Conservation (phyloP, 2,888 invertebrate species). For the Lithodes maja region DNA sequence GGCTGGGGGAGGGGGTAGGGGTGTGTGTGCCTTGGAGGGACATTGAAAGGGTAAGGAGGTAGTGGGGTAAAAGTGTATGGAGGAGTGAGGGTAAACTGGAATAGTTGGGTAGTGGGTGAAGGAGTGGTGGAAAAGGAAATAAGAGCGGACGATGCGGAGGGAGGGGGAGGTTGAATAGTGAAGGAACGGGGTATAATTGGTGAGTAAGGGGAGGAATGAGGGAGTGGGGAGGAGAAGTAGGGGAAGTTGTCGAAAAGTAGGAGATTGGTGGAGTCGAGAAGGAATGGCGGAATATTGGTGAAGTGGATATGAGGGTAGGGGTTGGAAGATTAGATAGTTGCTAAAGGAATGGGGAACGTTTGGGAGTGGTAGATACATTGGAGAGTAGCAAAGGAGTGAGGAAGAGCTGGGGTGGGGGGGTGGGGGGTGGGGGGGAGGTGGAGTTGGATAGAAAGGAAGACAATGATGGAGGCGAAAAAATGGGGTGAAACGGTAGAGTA, state of each 20-base stretch:
- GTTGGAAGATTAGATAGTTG: not conserved
- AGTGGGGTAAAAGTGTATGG: too few relatives aligned
- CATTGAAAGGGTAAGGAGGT: too few relatives aligned
- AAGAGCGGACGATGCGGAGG: not conserved
- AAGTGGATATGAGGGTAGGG: not conserved
- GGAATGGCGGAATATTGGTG: not conserved
- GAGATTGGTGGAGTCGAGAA: not conserved
- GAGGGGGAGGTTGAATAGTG: not conserved
- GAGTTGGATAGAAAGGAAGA: not conserved
- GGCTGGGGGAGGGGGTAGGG: not conserved
- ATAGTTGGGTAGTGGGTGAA: too few relatives aligned
- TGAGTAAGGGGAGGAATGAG: not conserved
- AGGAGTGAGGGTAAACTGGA: too few relatives aligned
- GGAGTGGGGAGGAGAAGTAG: not conserved
- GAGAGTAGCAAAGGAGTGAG: too few relatives aligned
- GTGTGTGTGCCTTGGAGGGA: not conserved
- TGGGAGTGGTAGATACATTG: too few relatives aligned
- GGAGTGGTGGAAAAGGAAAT: too few relatives aligned
- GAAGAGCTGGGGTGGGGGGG: too few relatives aligned
- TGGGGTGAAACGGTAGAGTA: not conserved
- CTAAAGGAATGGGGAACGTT: too few relatives aligned
- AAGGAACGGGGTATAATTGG: not conserved
- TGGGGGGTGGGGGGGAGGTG: not conserved
- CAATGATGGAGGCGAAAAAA: not conserved
- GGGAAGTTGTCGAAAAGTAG: not conserved